These are phyloP conservation scores for Corythaixoides concolor DNA, from an alignment of 2,113 vertebrate species.

Conservation along the genomic window DNA sequence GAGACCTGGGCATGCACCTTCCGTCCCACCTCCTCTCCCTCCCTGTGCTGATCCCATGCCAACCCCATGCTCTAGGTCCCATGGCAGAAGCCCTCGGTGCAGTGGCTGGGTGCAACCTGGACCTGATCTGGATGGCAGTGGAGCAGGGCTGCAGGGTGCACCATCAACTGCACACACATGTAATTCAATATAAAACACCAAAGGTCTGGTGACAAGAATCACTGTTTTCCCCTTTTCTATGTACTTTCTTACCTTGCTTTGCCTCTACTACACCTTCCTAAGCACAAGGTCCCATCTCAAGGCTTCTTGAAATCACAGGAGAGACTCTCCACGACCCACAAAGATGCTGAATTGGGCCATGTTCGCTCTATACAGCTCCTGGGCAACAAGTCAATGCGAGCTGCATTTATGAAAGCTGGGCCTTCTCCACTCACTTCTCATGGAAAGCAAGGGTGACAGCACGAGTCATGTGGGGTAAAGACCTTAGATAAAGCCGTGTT, in stretches of 20 bases:
- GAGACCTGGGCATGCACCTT: not conserved
- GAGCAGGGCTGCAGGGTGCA: not conserved
- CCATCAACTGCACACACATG: accelerated
- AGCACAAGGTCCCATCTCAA: not conserved
- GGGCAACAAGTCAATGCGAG: not conserved
- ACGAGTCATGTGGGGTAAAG: not conserved
- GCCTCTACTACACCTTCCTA: not conserved
- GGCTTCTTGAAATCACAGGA: not conserved
- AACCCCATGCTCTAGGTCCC: not conserved
- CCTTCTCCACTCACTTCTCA: not conserved
- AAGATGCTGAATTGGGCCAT: not conserved
- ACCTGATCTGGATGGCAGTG: not conserved
- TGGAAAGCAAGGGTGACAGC: not conserved
- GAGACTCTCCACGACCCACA: not conserved
- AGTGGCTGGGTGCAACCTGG: not conserved
- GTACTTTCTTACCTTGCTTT: not conserved
- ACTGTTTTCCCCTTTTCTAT: not conserved
- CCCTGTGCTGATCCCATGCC: not conserved
- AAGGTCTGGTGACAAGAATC: not conserved
- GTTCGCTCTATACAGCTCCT: not conserved
- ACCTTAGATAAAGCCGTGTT: not conserved
- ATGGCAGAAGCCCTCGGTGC: accelerated
- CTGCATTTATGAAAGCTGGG: not conserved
- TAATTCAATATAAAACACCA: not conserved
- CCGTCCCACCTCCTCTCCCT: not conserved